Base-by-base conservation (phyloP, 2,888 invertebrate genomes). In the Acleris holmiana region DNA sequence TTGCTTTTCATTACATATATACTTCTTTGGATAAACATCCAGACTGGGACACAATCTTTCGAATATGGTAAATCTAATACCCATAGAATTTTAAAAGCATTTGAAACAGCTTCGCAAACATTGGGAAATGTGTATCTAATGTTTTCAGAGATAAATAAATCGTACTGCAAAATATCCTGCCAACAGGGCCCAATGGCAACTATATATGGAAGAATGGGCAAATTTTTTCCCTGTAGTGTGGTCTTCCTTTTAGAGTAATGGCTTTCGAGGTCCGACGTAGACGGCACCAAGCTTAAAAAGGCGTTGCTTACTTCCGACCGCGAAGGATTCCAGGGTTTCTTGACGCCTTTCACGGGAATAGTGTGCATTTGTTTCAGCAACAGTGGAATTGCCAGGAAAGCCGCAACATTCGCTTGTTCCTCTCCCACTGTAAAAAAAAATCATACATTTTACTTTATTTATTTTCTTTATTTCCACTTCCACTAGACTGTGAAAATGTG, bases 1-100 rank as follows among this genome's bases (percentile, higher is more conserved):
- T 58, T 57, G 17, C 57, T 58, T 29, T 40, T 58, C 35, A 58
- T 58, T 21, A 58, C 47, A 58, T 48, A 58, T 35, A 58, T 58
- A 49, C 48, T 57, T 48, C 57, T 48, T 57, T 35, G 57, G 4
- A 57, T 57, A 19, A 57, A 57, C 57, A 57, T 57, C 48, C 57
- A 57, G 3, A 57, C 40, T 19, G 57, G 47, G 19, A 19, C 48
- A 48, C 57, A 57, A 40, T 57, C 29, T 57, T 57, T 57, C 5
- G 48, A 40, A 48, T 57, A 57, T 35, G 57, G 48, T 19, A 57
- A 48, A n/a, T 57, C 48, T 48, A 57, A 35, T 35, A 47, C 48
- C 57, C 57, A 57, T 49, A 48, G 19, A 35, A 57, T 48, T 48
- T 57, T 57, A 49, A 57, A 57, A 17, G 48, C 23, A 57, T 48